Evolutionary conservation across 2,888 invertebrate species (phyloP).

Genomic region (Papilio elwesi): DNA sequence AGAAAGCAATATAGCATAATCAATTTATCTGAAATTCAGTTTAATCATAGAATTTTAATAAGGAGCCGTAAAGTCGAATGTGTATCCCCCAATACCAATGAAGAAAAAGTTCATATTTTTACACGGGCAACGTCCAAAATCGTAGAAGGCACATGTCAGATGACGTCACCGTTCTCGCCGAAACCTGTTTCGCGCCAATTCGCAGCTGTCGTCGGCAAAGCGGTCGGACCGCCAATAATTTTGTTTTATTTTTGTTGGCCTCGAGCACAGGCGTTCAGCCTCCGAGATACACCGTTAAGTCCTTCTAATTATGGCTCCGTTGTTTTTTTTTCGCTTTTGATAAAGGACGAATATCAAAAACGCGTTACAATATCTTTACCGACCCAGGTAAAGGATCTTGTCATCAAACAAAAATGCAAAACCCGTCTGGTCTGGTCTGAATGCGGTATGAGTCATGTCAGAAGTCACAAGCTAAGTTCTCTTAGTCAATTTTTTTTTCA

Average conservation of each 20-base stretch:
- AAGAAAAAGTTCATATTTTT: slow-evolving; percentile 68
- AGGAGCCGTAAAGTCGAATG: slow-evolving; percentile 67
- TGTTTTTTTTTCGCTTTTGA: slow-evolving; percentile 47
- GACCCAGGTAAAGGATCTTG: slow-evolving; percentile 44
- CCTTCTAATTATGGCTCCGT: slow-evolving; percentile 56
- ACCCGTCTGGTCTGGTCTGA: not conserved
- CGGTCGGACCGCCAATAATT: slow-evolving; percentile 65
- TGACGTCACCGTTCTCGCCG: slow-evolving; percentile 76
- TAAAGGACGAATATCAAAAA: slow-evolving; percentile 43
- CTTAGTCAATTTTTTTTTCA: not conserved
- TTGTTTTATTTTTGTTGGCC: slow-evolving; percentile 57
- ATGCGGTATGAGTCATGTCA: slow-evolving; percentile 27
- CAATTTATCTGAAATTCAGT: slow-evolving; percentile 44
- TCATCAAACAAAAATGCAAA: slow-evolving; percentile 25
- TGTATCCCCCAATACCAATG: slow-evolving; percentile 48
- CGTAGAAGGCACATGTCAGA: slow-evolving; percentile 71
- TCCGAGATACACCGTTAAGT: slow-evolving; percentile 76
- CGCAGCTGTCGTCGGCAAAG: slow-evolving; percentile 79
- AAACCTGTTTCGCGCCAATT: slow-evolving; percentile 81
- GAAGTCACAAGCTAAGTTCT: not conserved
- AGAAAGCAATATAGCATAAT: slow-evolving; percentile 46
- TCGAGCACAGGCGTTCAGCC: slow-evolving; percentile 63
- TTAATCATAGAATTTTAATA: slow-evolving; percentile 54
- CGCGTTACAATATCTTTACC: slow-evolving; percentile 22
- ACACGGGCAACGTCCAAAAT: slow-evolving; percentile 57